Percentiles rank a stretch among this genome's conserved stretches.
Evolutionary conservation across 2,888 invertebrate species (phyloP).

Genomic region (Sisyra nigra): DNA sequence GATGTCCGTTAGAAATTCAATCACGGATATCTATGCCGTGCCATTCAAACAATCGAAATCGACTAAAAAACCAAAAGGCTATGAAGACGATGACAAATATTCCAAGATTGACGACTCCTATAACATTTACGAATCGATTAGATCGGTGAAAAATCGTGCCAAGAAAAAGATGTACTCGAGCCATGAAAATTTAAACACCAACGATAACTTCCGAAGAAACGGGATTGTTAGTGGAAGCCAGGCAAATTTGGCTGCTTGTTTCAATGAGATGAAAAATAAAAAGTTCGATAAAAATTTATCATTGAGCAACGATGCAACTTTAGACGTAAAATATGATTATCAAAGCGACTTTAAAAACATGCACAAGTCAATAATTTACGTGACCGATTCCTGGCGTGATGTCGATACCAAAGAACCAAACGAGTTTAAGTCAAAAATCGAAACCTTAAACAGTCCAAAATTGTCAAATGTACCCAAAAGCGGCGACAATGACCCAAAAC

Average conservation of each 20-base stretch:
- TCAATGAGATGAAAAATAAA: slow-evolving; percentile 26
- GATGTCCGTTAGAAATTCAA: not conserved
- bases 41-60: slow-evolving; percentile 2
- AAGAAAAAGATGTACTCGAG: slow-evolving; percentile 4
- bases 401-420: not conserved
- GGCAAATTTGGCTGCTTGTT: slow-evolving; percentile 27
- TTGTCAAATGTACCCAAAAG: not conserved
- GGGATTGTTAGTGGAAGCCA: not conserved
- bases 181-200: slow-evolving; percentile 6
- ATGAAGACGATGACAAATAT: not conserved
- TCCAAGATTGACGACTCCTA: not conserved
- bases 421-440: not conserved
- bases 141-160: slow-evolving; percentile 3
- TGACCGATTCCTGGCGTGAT: slow-evolving; percentile 15
- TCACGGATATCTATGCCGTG: slow-evolving; percentile 6
- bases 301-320: slow-evolving; percentile 27
- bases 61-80: not conserved
- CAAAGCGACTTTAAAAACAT: slow-evolving; percentile 15
- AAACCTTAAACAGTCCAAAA: slow-evolving; percentile 3
- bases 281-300: slow-evolving; percentile 4
- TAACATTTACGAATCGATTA: slow-evolving; percentile 8
- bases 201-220: not conserved
- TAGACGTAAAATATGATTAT: slow-evolving; percentile 12
- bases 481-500: not conserved
- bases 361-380: slow-evolving; percentile 26